A percentile compares a stretch with the other conserved stretches of the same genome.
Evolutionary conservation across 2,888 invertebrate genomes (phyloP).

Genomic region (Sepiola atlantica): DNA sequence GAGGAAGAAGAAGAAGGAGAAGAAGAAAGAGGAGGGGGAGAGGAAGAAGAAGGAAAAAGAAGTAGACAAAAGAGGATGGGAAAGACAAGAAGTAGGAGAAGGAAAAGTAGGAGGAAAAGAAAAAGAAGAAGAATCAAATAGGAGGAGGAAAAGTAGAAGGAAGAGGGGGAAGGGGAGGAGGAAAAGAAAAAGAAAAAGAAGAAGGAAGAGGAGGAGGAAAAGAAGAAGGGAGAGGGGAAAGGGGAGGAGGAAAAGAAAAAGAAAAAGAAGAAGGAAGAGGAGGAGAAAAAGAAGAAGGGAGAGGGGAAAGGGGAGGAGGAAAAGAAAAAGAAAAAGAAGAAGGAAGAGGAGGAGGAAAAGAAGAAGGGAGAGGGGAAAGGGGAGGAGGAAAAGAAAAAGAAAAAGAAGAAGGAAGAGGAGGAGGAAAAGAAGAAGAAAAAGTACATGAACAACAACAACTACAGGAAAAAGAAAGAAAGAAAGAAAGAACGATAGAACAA

Average conservation of each 20-base stretch:
- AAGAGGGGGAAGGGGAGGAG: accelerated
- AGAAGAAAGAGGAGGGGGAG: no score
- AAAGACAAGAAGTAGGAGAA: not conserved
- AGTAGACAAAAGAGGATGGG: not conserved
- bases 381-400: not conserved
- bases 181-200: not conserved
- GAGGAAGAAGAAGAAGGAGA: no score
- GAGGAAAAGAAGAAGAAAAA: not conserved
- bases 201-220: not conserved
- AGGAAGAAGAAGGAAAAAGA: not conserved
- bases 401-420: not conserved
- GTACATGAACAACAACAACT: not conserved
- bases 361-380: not conserved
- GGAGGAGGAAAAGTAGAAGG: not conserved
- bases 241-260: not conserved
- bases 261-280: not conserved
- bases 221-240: not conserved
- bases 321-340: not conserved
- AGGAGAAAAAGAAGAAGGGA: not conserved
- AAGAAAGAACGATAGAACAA: not conserved
- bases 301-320: not conserved
- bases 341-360: not conserved
- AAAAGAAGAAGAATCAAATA: not conserved
- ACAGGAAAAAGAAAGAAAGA: not conserved
- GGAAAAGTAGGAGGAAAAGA: not conserved